Base-by-base conservation (phyloP, 2,888 invertebrate species). In the Morpho helenor region DNA sequence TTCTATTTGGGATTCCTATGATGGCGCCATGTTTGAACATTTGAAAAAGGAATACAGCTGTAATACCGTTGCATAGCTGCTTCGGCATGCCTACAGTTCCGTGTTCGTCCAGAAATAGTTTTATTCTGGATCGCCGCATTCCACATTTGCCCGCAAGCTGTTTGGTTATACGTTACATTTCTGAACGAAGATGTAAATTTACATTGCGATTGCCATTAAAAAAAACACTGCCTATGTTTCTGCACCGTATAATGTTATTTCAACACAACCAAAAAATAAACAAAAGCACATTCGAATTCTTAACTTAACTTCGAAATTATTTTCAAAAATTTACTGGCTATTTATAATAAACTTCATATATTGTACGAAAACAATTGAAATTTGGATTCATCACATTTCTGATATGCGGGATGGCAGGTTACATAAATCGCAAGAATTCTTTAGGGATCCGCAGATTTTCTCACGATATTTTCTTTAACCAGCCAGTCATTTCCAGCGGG, bases 21-120 rank as follows among this genome's bases (percentile, higher is more conserved):
- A 42, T 46, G 51, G 51, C 49, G 61, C 64, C 63, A 64, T 65
- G 57, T 63, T 66, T 47, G 44, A 51, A 62, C 57, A 64, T 71
- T 68, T 68, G 66, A 66, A 68, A 70, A 70, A 67, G 66, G 72
- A 73, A 72, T 69, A 71, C 51, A 47, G 57, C 69, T 64, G 68
- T 65, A 61, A 62, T 64, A 61, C 31, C 31, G 66, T 61, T 56
- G 62, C 59, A 56, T 62, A 66, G 66, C 66, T 65, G 68, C 68
- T 68, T 66, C 64, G 69, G 68, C 66, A 70, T 70, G 69, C 67
- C 53, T 62, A 56, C 60, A 72, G 78, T 82, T 82, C 82, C 82
- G 77, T 75, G 76, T 81, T 74, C 75, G 66, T 78, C 80, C 84
- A 73, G 76, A 80, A 84, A 84, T 84, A 84, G 82, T 69, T 69